Conservation (phyloP, 2,113 vertebrate species). For the Sigmodon hispidus region DNA sequence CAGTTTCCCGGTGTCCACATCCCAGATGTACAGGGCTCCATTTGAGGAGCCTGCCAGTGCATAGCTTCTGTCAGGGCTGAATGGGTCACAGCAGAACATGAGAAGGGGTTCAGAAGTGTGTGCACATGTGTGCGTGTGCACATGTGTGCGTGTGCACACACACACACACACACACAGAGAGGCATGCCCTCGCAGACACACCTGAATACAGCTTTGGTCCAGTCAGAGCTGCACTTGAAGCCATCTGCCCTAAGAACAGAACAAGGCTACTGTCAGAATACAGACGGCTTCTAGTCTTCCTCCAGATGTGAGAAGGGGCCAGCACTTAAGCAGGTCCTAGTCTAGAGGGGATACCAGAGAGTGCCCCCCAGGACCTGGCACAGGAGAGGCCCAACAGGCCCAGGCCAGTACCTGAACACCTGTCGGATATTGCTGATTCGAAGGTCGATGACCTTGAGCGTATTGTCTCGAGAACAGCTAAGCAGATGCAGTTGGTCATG, state of each 20-base stretch:
- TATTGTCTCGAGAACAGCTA: slow-evolving; percentile 92
- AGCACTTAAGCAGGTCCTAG: not conserved
- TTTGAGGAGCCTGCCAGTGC: slow-evolving; percentile 89
- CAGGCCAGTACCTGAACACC: slow-evolving; percentile 87
- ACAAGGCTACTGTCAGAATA: not conserved
- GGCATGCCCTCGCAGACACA: slow-evolving; percentile 70
- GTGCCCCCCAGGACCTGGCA: not conserved
- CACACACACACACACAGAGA: not conserved
- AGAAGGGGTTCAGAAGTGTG: not conserved
- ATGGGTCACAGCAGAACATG: not conserved
- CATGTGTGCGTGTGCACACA: too few species aligned
- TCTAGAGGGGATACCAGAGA: not conserved
- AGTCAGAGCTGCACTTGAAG: slow-evolving; percentile 93
- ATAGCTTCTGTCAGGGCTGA: slow-evolving; percentile 90
- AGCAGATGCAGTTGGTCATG: slow-evolving; percentile 89
- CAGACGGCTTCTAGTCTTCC: not conserved
- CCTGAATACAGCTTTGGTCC: slow-evolving; percentile 95
- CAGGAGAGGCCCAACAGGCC: not conserved
- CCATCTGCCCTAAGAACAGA: slow-evolving; percentile 88
- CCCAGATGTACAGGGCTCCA: slow-evolving; percentile 91
- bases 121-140: too few species aligned
- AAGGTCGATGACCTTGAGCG: slow-evolving; percentile 91
- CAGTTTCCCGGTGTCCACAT: slow-evolving; percentile 85
- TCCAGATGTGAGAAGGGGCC: not conserved
- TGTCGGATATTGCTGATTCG: slow-evolving; percentile 85